Evolutionary conservation across 2,888 invertebrate genomes (phyloP), one percentile per base, ranked within the genome.

Genomic region (Muschampia plurimacula): DNA sequence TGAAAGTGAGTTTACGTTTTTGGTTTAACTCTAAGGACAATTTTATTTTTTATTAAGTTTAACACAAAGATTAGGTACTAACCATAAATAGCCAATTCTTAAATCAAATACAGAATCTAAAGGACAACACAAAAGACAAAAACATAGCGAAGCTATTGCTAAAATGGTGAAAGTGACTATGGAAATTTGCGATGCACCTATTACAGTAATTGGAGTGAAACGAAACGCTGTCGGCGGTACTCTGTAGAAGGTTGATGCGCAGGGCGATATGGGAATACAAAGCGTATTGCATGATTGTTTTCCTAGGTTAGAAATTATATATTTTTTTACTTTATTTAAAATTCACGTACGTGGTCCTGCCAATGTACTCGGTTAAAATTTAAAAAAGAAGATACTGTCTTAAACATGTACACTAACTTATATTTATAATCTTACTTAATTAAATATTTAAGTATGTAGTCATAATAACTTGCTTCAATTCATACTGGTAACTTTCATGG

Each of bases 151-250:
- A 66, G 15, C n/a, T 36, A 15, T 52, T 52, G 41, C 52, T 15
- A 66, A 32, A 66, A 52, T 52, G 36, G 66, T 66, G 66, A 66
- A 66, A 66, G 66, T 66, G 15, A 69, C 78, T 84, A 87, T 87
- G 83, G 88, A 84, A 88, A 86, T 86, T 83, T 78, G 85, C 85
- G 87, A 88, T 87, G 87, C 86, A 86, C 84, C 84, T 80, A 85
- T 86, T 84, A 86, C 80, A 78, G 84, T 83, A 89, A 89, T 84
- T 86, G 84, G 88, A 89, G 84, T 89, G 87, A 85, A 86, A 87
- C 87, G 82, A 75, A 78, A 75, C 77, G 83, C 80, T 83, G 73
- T 68, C 74, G 74, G 75, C 52, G 66, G 2, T 36, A 36, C 13
- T 36, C 32, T 15, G 62, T 41, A n/a, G 36, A 15, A 66, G 65